Base-by-base conservation (phyloP, 1,140 invertebrate species). In the Drosophila punjabiensis region DNA sequence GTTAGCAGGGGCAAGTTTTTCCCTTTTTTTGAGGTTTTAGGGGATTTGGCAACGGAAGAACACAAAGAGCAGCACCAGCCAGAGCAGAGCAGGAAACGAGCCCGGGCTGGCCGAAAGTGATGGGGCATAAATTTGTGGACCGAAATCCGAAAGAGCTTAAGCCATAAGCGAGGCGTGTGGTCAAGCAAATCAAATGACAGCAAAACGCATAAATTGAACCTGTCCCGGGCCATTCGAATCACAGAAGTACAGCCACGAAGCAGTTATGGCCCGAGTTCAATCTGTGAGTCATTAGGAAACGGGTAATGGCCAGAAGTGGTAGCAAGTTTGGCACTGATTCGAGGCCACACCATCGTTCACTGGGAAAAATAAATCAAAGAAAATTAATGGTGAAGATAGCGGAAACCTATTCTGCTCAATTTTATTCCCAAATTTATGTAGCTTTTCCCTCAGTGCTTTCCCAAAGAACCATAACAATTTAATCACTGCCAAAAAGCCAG, bases 111-210 rank as follows among this genome's bases (percentile, higher is more conserved):
- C 63, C 61, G 67, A 88, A 89, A 90, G 70, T 88, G 85, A 90
- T 89, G 75, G 67, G 70, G 86, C 85, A 88, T 88, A 89, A 89
- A 88, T 88, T 87, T 83, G 39, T 66, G 55, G 66, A 58, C 66
- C 69, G 30, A 55, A 58, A 58, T 64, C 81, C 76, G 39, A 66
- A 81, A 74, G 73, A 66, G 71, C 79, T 79, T 75, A 76, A 73
- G 52, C 77, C 80, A 82, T 73, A 73, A 82, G 78, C 80, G 79
- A 58, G 79, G 56, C 82, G 65, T 79, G 71, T 75, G 84, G 84
- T 89, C 84, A 84, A 81, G 74, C 68, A 63, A 84, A 84, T 75
- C 69, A 78, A 81, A 56, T 70, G 70, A 79, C 67, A 86, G 47
- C 74, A 78, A 74, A 78, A 62, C 61, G 82, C 65, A 66, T 75